Conservation (phyloP, 2,797 vertebrate species). For the Eutrigla gurnardus region DNA sequence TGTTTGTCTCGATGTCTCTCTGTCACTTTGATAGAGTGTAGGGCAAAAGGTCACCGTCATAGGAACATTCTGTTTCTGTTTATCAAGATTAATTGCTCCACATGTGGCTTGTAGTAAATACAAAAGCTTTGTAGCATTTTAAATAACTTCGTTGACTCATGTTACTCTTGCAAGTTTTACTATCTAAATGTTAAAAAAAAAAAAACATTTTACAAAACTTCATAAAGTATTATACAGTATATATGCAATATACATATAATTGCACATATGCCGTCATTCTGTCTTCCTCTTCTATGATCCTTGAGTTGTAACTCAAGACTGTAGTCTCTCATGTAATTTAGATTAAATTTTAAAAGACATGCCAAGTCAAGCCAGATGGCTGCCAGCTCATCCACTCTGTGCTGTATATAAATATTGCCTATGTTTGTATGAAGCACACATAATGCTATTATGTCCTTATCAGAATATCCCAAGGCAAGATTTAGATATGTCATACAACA, state of each 20-base stretch:
- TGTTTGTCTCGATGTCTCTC: slow-evolving; percentile 26
- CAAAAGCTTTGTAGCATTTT: slow-evolving; percentile 23
- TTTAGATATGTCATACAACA: slow-evolving; percentile 16
- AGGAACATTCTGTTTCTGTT: slow-evolving; percentile 57
- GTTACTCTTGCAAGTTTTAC: slow-evolving; percentile 18
- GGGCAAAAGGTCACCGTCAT: slow-evolving; percentile 55
- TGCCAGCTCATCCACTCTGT: slow-evolving; percentile 43
- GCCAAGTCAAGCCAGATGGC: slow-evolving; percentile 16
- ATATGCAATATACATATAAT: slow-evolving; percentile 16
- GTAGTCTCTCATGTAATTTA: slow-evolving; percentile 19
- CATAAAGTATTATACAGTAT: slow-evolving; percentile 27
- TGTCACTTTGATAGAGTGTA: slow-evolving; percentile 9
- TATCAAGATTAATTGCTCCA: slow-evolving; percentile 43
- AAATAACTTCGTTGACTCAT: slow-evolving; percentile 25
- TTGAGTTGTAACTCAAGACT: neutral
- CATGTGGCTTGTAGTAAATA: slow-evolving; percentile 44
- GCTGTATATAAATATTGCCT: slow-evolving; percentile 35
- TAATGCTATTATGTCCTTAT: slow-evolving; percentile 39
- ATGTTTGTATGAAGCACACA: slow-evolving; percentile 47
- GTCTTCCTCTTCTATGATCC: neutral
- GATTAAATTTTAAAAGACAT: slow-evolving; percentile 29
- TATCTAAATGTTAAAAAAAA: slow-evolving; percentile 12
- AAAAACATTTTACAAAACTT: neutral
- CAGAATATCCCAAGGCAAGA: slow-evolving; percentile 43
- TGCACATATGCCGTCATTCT: neutral